These are phyloP conservation scores for Ornithorhynchus anatinus DNA, from an alignment of 2,113 vertebrate genomes.

Conservation along the genomic window DNA sequence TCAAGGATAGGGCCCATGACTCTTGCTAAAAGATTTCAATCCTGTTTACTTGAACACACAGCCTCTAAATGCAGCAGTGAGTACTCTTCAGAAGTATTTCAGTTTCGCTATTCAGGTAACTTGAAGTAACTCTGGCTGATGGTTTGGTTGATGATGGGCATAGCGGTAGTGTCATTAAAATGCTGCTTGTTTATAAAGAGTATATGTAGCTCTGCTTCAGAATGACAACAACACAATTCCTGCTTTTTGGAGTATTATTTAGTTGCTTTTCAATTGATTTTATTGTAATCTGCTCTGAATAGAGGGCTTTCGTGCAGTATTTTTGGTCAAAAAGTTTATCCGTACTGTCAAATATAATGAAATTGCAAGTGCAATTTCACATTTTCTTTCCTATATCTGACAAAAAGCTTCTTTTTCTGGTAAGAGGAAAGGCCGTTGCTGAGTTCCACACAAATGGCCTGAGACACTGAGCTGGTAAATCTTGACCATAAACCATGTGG, in stretches of 20 bases:
- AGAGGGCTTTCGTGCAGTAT: not conserved
- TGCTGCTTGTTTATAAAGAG: not conserved
- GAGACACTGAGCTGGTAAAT: too few species aligned
- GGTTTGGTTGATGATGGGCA: conserved; percentile 1
- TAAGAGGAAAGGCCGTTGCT: too few species aligned
- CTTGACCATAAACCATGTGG: too few species aligned
- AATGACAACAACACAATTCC: not conserved
- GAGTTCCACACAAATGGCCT: too few species aligned
- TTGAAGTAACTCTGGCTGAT: not conserved
- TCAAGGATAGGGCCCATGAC: conserved; percentile 45
- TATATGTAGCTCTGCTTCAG: not conserved
- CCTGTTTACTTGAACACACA: conserved; percentile 35
- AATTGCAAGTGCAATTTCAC: not conserved
- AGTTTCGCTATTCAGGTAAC: conserved; percentile 39
- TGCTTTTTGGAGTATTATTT: not conserved
- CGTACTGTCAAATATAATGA: not conserved
- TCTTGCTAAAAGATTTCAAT: conserved; percentile 52
- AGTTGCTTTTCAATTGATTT: too few species aligned
- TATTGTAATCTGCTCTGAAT: too few species aligned
- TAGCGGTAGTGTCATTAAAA: not conserved
- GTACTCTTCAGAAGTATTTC: conserved; percentile 44
- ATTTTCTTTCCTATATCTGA: too few species aligned
- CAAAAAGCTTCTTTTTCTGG: too few species aligned
- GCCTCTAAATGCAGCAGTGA: conserved; percentile 49
- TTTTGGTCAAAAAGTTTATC: not conserved